Conservation (phyloP, 2,888 invertebrate genomes). For the Limulus polyphemus region DNA sequence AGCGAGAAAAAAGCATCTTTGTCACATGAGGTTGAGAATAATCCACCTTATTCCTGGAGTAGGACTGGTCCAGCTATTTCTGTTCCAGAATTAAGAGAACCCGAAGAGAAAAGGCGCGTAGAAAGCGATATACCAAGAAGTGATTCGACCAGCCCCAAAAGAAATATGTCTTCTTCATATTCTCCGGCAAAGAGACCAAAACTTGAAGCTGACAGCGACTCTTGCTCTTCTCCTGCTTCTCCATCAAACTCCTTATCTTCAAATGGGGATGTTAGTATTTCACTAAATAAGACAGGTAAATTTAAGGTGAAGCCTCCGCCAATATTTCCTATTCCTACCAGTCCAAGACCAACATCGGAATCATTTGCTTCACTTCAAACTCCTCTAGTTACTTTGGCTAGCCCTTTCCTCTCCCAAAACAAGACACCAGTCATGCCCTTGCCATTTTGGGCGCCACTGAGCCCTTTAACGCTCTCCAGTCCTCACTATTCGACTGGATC, state of each 20-base stretch:
- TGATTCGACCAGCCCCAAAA: too few species aligned
- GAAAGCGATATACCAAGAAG: too few species aligned
- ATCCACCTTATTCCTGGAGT: too few species aligned
- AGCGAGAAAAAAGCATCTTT: too few species aligned
- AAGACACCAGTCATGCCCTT: constrained; percentile 22
- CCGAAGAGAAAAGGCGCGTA: too few species aligned
- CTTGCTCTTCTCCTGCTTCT: constrained; percentile 8
- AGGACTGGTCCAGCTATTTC: too few species aligned
- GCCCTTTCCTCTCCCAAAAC: constrained; percentile 35
- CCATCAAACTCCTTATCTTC: too few species aligned
- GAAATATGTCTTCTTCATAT: not conserved
- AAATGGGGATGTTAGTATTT: too few species aligned
- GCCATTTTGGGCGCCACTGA: constrained; percentile 22
- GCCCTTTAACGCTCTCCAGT: constrained; percentile 9
- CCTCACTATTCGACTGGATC: constrained; percentile 12
- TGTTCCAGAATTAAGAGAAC: too few species aligned
- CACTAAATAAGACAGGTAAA: constrained; percentile 3
- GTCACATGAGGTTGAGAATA: too few species aligned
- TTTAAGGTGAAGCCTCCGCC: constrained; percentile 27
- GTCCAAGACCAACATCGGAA: constrained; percentile 4
- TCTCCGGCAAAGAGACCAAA: constrained; percentile 13
- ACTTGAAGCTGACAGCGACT: constrained; percentile 15
- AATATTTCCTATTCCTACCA: constrained; percentile 20
- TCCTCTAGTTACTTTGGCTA: constrained; percentile 27
- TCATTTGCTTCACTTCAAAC: constrained; percentile 27